Conservation (phyloP, 1,140 invertebrate genomes). For the Geopemphigus sp. region DNA sequence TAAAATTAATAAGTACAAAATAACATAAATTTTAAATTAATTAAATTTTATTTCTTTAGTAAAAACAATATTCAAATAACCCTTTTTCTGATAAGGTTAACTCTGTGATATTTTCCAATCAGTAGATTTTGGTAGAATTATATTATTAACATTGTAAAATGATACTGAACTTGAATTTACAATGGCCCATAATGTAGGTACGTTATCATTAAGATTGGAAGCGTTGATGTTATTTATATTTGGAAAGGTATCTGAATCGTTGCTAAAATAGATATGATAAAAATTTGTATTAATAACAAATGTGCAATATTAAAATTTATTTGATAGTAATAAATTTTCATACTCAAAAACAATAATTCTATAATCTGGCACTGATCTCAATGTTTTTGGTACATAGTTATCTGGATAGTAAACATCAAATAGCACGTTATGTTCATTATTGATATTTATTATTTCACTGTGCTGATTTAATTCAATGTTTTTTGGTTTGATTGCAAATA, state of each 20-base stretch:
- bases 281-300: not conserved
- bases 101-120: not conserved
- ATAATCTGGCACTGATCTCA: not conserved
- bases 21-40: no score
- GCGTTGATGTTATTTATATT: not conserved
- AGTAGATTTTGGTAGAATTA: slow-evolving; percentile 14
- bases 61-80: no score
- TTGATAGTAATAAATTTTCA: not conserved
- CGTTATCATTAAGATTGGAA: slow-evolving; percentile 4
- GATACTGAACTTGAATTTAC: slow-evolving; percentile 33
- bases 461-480: not conserved
- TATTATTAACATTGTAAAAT: slow-evolving; percentile 31
- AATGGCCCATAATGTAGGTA: slow-evolving; percentile 31
- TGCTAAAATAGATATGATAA: not conserved
- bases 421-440: not conserved
- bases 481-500: slow-evolving; percentile 19
- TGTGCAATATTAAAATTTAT: not conserved
- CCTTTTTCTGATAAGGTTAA: no score
- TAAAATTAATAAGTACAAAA: no score
- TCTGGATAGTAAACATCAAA: slow-evolving; percentile 38
- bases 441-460: not conserved
- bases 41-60: no score
- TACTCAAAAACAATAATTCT: slow-evolving; percentile 42
- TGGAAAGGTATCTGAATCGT: slow-evolving; percentile 8
- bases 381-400: slow-evolving; percentile 18